Percentiles rank a stretch among this genome's conserved stretches.
Conservation (phyloP, 1,140 invertebrate species). For the Galendromus occidentalis region DNA sequence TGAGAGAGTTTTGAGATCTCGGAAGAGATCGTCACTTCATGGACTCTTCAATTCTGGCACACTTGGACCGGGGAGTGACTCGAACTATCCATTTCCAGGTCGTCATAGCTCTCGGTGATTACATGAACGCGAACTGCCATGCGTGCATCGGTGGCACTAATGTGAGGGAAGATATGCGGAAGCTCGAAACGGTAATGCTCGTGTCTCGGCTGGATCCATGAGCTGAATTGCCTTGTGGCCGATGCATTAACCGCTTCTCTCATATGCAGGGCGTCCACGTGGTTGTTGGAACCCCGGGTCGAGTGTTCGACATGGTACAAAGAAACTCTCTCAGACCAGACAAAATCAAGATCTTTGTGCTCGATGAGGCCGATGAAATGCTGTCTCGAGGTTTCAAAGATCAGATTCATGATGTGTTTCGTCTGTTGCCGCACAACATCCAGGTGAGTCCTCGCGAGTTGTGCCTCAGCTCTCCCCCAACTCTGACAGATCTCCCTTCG, state of each 20-base stretch:
- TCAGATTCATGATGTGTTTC: conserved; percentile 91
- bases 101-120: conserved; percentile 90
- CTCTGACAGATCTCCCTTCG: no score
- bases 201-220: no score
- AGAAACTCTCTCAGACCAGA: conserved; percentile 27
- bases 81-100: conserved; percentile 39
- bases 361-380: conserved; percentile 40
- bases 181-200: conserved; percentile 45
- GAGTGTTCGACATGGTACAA: conserved; percentile 35
- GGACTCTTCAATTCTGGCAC: no score
- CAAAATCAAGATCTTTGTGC: conserved; percentile 34
- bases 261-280: conserved; percentile 31
- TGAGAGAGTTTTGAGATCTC: no score
- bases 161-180: conserved; percentile 83
- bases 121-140: conserved; percentile 72
- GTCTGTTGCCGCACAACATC: conserved; percentile 63
- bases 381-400: conserved; percentile 37
- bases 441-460: conserved; percentile 37
- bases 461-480: no score
- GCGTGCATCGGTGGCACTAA: conserved; percentile 98
- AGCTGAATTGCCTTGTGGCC: no score
- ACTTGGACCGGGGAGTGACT: no score
- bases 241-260: no score
- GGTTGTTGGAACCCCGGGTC: conserved; percentile 36
- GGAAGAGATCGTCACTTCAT: conserved; percentile 33